A percentile compares a stretch with the other conserved stretches of the same genome.
Evolutionary conservation across 2,888 invertebrate species (phyloP).

Genomic region (Himalopsyche tibetana): DNA sequence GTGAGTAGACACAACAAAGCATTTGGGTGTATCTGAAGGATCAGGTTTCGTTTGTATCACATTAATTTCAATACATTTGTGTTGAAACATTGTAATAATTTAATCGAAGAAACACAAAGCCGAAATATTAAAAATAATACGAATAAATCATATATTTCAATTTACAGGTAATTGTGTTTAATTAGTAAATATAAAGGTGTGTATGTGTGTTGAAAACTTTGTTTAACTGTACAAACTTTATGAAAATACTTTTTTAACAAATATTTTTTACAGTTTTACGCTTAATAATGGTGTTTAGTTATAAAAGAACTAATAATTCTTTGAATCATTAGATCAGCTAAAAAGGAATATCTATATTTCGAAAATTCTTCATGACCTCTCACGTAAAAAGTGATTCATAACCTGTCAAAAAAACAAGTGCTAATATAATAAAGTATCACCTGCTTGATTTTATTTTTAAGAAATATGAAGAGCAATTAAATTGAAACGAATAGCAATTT

Average conservation of each 20-base stretch:
- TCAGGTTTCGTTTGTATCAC: neutral
- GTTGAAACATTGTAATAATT: slow-evolving; percentile 10
- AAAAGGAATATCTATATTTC: no score
- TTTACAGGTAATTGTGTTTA: neutral
- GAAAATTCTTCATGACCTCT: no score
- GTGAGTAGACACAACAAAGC: slow-evolving; percentile 38
- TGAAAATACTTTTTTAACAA: neutral
- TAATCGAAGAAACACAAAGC: neutral
- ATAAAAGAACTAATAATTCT: no score
- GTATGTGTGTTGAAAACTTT: slow-evolving; percentile 19
- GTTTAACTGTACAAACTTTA: neutral
- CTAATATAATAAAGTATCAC: no score
- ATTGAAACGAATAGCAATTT: no score
- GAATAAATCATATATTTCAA: neutral
- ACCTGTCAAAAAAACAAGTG: neutral
- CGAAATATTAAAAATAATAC: neutral
- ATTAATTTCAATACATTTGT: neutral
- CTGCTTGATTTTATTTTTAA: no score
- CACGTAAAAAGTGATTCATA: slow-evolving; percentile 1
- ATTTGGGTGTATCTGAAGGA: slow-evolving; percentile 34
- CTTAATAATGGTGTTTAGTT: no score
- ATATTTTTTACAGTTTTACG: no score
- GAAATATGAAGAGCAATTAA: no score
- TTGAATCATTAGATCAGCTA: no score
- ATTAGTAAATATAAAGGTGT: slow-evolving; percentile 4